Percentiles rank a stretch among this genome's conserved stretches.
Conservation (phyloP, 2,797 vertebrate genomes). For the Botia kubotai region DNA sequence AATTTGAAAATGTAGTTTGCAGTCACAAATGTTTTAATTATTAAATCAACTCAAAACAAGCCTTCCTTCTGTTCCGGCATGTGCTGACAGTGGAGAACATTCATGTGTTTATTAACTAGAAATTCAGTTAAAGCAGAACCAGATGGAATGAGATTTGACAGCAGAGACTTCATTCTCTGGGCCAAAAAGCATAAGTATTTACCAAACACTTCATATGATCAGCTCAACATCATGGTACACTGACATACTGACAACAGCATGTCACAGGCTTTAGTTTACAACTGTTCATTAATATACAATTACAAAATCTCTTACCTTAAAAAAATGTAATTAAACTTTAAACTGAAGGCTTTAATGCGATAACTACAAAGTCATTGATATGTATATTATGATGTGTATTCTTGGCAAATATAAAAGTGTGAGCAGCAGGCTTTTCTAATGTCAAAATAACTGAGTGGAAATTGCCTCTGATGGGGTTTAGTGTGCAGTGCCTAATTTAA, state of each 20-base stretch:
- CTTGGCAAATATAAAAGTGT: not conserved
- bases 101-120: too few species aligned
- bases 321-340: constrained; percentile 16
- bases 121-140: not conserved
- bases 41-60: not conserved
- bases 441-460: not conserved
- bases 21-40: not conserved
- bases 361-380: too few species aligned
- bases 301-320: not conserved
- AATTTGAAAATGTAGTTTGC: not conserved
- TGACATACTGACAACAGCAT: not conserved
- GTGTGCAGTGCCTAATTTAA: too few species aligned
- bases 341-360: constrained; percentile 27
- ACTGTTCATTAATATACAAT: not conserved
- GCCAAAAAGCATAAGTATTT: not conserved
- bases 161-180: not conserved
- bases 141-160: not conserved
- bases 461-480: too few species aligned
- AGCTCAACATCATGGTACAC: not conserved
- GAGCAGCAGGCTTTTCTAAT: not conserved
- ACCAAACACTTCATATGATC: not conserved
- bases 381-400: not conserved
- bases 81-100: not conserved
- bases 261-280: not conserved
- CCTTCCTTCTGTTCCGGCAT: not conserved